Conservation (phyloP, 1,140 invertebrate genomes). For the Drosophila serrata region DNA sequence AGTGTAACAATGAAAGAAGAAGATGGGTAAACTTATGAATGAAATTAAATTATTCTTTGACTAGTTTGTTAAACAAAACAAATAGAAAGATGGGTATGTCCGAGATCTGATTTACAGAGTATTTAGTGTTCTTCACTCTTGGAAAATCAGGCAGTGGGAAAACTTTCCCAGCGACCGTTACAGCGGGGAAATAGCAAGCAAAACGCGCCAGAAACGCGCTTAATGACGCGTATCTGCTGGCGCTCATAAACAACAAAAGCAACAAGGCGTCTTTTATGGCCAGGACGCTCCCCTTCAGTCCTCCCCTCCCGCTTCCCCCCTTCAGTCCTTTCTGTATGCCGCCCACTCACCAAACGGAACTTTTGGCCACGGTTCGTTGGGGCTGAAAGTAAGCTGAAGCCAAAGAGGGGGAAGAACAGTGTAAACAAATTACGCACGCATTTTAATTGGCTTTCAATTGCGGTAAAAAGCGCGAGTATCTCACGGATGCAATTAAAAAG, state of each 20-base stretch:
- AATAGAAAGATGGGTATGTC: neutral
- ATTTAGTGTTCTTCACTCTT: neutral
- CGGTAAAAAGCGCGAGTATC: slow-evolving; percentile 42
- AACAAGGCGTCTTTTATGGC: slow-evolving; percentile 78
- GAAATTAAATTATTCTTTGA: neutral
- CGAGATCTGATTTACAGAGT: neutral
- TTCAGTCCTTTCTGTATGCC: neutral
- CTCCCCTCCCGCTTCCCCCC: neutral
- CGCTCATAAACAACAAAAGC: slow-evolving; percentile 77
- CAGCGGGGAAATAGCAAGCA: slow-evolving; percentile 24
- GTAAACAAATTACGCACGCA: slow-evolving; percentile 74
- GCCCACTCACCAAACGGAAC: slow-evolving; percentile 31
- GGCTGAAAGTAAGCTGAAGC: slow-evolving; percentile 68
- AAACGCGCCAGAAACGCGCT: slow-evolving; percentile 64
- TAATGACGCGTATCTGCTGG: slow-evolving; percentile 74
- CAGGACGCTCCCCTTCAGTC: slow-evolving; percentile 16
- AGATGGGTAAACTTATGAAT: neutral
- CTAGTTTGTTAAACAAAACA: too few species aligned
- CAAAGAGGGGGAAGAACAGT: slow-evolving; percentile 34
- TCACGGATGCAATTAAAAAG: slow-evolving; percentile 40
- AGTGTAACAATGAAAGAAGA: neutral
- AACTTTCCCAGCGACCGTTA: slow-evolving; percentile 24
- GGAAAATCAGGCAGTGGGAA: neutral
- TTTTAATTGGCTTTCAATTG: slow-evolving; percentile 70
- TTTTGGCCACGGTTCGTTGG: slow-evolving; percentile 68